phyloP scores from a whole-genome alignment of 2,888 invertebrate genomes.

The Cordilura impudica region DNA sequence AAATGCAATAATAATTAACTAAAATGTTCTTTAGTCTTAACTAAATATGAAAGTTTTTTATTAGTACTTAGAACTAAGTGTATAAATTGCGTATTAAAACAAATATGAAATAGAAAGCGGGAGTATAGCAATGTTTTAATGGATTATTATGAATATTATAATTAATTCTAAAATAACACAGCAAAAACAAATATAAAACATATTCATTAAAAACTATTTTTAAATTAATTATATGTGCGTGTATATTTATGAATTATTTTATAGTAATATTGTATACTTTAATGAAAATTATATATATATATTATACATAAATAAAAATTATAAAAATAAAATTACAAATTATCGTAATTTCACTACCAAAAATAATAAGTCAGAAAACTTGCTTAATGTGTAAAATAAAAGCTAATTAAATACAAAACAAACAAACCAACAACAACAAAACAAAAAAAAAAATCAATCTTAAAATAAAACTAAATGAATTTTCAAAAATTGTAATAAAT shows the following conservation, averaged over 20 bases:
- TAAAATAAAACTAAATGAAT: slow-evolving; percentile 64
- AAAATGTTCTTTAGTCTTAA: slow-evolving; percentile 33
- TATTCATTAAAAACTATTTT: slow-evolving; percentile 46
- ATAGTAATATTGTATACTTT: slow-evolving; percentile 57
- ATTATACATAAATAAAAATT: no score
- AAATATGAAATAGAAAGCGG: neutral
- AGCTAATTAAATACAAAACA: slow-evolving; percentile 60
- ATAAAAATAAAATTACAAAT: slow-evolving; percentile 39
- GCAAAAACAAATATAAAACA: slow-evolving; percentile 14
- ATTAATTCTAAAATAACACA: slow-evolving; percentile 27
- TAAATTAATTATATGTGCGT: slow-evolving; percentile 61
- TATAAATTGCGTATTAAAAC: slow-evolving; percentile 24
- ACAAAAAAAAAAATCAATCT: slow-evolving; percentile 55
- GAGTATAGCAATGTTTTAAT: slow-evolving; percentile 49
- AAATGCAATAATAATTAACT: slow-evolving; percentile 36
- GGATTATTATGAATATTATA: slow-evolving; percentile 19
- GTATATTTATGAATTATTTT: slow-evolving; percentile 64
- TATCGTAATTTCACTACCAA: slow-evolving; percentile 58
- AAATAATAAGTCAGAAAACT: slow-evolving; percentile 57
- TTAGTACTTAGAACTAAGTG: slow-evolving; percentile 33
- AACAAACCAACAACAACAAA: slow-evolving; percentile 32
- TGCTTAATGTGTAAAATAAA: slow-evolving; percentile 63
- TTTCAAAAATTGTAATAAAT: slow-evolving; percentile 77
- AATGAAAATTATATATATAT: slow-evolving; percentile 69
- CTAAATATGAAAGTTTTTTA: slow-evolving; percentile 32